phyloP scores from a whole-genome alignment of 2,113 vertebrate genomes.

The Charina bottae region DNA sequence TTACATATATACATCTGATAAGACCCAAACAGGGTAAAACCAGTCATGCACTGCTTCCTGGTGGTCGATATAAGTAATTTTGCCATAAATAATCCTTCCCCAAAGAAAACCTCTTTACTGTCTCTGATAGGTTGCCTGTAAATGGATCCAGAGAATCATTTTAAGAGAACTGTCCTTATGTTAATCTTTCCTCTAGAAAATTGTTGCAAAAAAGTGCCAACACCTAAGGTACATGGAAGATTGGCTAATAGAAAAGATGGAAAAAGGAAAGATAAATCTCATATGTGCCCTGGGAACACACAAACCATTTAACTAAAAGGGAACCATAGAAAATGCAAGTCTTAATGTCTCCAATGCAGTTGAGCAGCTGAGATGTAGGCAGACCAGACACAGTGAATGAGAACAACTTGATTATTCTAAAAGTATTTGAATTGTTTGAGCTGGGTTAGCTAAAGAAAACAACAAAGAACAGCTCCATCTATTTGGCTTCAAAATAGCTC shows the following conservation, averaged over 20 bases:
- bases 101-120: neutral
- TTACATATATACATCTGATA: neutral
- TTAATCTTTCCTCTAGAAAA: neutral
- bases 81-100: neutral
- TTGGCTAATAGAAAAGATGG: neutral
- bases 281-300: constrained; percentile 17
- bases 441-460: constrained; percentile 57
- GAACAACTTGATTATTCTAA: constrained; percentile 55
- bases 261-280: neutral
- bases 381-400: constrained; percentile 23
- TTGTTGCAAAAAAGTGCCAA: neutral
- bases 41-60: neutral
- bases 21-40: neutral
- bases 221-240: constrained; percentile 1
- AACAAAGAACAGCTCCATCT: constrained; percentile 52
- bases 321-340: neutral
- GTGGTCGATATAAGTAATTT: neutral
- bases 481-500: constrained; percentile 55
- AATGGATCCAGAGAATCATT: neutral
- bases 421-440: constrained; percentile 62
- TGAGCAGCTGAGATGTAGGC: constrained; percentile 41
- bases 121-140: neutral
- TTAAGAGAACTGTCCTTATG: neutral
- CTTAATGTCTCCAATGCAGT: constrained; percentile 34
- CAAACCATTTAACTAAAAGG: neutral